A percentile compares a stretch with the other conserved stretches of the same genome.
Evolutionary conservation across 1,140 invertebrate genomes (phyloP).

Genomic region (Watersipora subatra): DNA sequence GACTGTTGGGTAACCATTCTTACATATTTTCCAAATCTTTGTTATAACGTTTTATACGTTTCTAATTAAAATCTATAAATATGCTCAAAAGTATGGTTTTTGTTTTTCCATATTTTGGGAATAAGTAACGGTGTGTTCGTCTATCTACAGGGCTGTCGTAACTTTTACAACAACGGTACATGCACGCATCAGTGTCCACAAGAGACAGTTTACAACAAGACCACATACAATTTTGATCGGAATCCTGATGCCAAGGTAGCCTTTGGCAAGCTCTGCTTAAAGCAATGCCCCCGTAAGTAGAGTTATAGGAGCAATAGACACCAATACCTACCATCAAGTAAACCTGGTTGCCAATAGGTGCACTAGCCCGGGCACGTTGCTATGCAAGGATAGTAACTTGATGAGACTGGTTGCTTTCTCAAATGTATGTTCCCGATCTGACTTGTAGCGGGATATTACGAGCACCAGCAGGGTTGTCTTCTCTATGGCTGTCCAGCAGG

Average conservation of each 20-base stretch:
- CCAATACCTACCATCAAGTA: too few relatives aligned
- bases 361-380: too few relatives aligned
- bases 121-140: background rate
- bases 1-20: constrained; percentile 60
- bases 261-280: constrained; percentile 87
- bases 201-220: constrained; percentile 81
- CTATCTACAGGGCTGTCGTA: constrained; percentile 61
- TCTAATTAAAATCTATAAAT: too few relatives aligned
- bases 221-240: constrained; percentile 72
- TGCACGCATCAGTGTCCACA: constrained; percentile 89
- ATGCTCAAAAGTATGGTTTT: background rate
- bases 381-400: too few relatives aligned
- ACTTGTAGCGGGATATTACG: background rate
- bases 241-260: constrained; percentile 90
- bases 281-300: constrained; percentile 58
- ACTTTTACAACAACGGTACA: constrained; percentile 85
- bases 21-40: background rate
- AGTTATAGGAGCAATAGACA: too few relatives aligned
- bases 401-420: too few relatives aligned
- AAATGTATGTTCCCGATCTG: too few relatives aligned
- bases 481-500: background rate
- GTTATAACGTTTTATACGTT: too few relatives aligned
- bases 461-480: background rate
- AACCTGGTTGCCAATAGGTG: too few relatives aligned
- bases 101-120: background rate